Percentiles rank a stretch among this genome's conserved stretches.
Conservation (phyloP, 2,888 invertebrate species). For the Amiota minor region DNA sequence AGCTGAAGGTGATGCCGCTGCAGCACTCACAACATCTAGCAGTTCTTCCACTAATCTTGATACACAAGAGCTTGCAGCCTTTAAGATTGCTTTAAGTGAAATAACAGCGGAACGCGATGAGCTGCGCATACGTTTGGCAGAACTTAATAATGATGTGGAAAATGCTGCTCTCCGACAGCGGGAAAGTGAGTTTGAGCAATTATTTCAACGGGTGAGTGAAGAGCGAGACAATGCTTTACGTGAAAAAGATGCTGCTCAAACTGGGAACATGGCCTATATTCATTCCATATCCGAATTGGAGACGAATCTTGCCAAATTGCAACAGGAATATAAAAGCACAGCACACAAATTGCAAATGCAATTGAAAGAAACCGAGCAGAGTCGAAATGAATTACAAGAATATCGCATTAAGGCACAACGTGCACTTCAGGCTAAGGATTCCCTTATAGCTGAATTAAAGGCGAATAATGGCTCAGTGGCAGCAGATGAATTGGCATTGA, state of each 20-base stretch:
- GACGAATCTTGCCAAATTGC: slow-evolving; percentile 71
- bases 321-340: slow-evolving; percentile 73
- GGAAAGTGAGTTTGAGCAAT: slow-evolving; percentile 58
- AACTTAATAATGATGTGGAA: slow-evolving; percentile 62
- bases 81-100: slow-evolving; percentile 68
- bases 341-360: slow-evolving; percentile 75
- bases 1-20: background rate
- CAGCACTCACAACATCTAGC: slow-evolving; percentile 43
- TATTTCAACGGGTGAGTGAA: slow-evolving; percentile 51
- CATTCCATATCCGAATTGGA: slow-evolving; percentile 71
- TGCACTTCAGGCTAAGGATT: slow-evolving; percentile 85
- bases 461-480: slow-evolving; percentile 42
- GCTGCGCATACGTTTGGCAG: slow-evolving; percentile 56
- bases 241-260: slow-evolving; percentile 54
- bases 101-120: slow-evolving; percentile 67
- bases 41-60: slow-evolving; percentile 49
- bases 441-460: slow-evolving; percentile 79
- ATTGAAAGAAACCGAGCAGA: slow-evolving; percentile 73
- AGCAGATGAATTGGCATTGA: slow-evolving; percentile 46
- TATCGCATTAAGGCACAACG: slow-evolving; percentile 86
- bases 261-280: slow-evolving; percentile 60
- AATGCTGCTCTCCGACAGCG: slow-evolving; percentile 55
- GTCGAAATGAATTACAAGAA: slow-evolving; percentile 79
- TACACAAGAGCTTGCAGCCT: slow-evolving; percentile 63
- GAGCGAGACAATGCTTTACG: slow-evolving; percentile 62